A percentile compares a stretch with the other conserved stretches of the same genome.
phyloP scores from a whole-genome alignment of 1,140 invertebrate genomes.

The Tetramorium simillimum region DNA sequence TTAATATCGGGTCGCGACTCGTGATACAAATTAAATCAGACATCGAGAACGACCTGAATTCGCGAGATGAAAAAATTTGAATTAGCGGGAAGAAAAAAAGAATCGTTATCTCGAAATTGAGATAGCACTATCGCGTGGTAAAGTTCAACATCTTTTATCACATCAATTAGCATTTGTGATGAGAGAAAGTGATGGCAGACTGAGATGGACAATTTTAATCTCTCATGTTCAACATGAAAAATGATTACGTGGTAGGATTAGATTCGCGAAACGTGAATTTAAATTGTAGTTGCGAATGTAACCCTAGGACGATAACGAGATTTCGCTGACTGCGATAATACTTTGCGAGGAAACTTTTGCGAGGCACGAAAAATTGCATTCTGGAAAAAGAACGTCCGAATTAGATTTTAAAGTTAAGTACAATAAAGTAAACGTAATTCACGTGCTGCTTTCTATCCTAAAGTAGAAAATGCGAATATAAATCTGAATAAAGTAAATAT shows the following conservation, averaged over 20 bases:
- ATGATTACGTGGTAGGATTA: background rate
- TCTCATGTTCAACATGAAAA: background rate
- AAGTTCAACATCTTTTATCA: background rate
- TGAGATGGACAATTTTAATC: background rate
- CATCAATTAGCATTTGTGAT: background rate
- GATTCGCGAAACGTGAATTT: conserved; percentile 10
- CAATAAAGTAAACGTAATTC: background rate
- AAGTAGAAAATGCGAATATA: background rate
- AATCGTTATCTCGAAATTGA: background rate
- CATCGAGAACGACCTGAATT: conserved; percentile 1
- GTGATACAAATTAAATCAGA: background rate
- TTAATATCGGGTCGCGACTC: background rate
- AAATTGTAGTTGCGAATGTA: background rate
- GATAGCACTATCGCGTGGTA: background rate
- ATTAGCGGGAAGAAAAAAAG: background rate
- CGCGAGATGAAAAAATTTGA: background rate
- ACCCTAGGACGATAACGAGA: background rate
- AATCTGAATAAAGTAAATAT: background rate
- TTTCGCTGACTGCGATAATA: conserved; percentile 31
- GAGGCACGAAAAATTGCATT: background rate
- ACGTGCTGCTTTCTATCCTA: background rate
- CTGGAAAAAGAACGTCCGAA: background rate
- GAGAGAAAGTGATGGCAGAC: background rate
- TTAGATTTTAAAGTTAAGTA: background rate
- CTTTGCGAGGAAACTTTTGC: background rate